These are phyloP conservation scores for Crotophaga sulcirostris DNA, from an alignment of 2,113 vertebrate genomes.

Conservation along the genomic window DNA sequence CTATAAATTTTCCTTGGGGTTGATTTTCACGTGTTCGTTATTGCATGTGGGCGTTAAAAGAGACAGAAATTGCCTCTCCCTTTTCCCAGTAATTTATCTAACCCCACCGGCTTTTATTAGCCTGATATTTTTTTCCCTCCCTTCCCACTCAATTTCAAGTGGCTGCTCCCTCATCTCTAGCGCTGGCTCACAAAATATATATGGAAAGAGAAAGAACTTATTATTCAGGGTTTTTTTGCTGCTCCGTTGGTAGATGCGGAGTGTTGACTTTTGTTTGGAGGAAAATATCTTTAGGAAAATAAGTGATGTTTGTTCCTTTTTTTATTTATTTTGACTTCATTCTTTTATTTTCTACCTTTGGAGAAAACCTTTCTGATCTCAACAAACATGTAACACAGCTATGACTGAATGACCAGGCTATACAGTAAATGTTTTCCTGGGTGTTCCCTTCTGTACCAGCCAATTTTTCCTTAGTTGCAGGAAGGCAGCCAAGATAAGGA, in stretches of 20 bases:
- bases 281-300: background rate
- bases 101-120: slow-evolving; percentile 1
- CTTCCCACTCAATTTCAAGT: background rate
- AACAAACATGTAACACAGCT: background rate
- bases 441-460: slow-evolving; percentile 61
- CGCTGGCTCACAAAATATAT: background rate
- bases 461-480: slow-evolving; percentile 55
- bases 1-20: background rate
- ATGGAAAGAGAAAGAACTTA: background rate
- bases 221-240: background rate
- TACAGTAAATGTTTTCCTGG: slow-evolving; percentile 58
- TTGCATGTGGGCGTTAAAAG: background rate
- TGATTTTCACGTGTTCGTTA: background rate
- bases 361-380: background rate
- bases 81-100: slow-evolving; percentile 21
- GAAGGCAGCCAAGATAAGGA: slow-evolving; percentile 73
- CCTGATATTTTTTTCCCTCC: background rate
- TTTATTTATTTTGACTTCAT: background rate
- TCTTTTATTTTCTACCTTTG: background rate
- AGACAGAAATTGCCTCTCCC: slow-evolving; percentile 9
- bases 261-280: background rate
- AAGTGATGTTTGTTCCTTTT: accelerated
- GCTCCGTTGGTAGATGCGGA: background rate
- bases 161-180: background rate
- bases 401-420: background rate